These are phyloP conservation scores for Excalfactoria chinensis DNA, from an alignment of 2,113 vertebrate genomes.

Conservation along the genomic window DNA sequence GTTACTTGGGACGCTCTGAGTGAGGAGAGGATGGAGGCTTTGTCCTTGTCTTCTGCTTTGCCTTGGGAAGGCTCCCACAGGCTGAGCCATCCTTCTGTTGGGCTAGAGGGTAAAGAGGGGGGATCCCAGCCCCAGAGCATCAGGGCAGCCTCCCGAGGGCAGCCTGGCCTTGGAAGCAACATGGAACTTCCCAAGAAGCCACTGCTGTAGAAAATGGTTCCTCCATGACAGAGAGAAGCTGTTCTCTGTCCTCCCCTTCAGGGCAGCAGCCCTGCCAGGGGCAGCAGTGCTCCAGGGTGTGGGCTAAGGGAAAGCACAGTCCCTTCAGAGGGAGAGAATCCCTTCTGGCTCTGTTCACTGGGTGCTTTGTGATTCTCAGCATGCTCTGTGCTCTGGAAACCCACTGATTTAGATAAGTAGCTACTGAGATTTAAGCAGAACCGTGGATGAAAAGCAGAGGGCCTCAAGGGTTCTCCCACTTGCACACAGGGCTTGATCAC, in stretches of 20 bases:
- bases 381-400: not conserved
- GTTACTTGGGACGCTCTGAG: not conserved
- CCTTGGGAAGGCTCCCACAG: not conserved
- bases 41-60: not conserved
- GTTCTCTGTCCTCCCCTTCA: not conserved
- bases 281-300: not conserved
- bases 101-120: not conserved
- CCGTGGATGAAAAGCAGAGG: not conserved
- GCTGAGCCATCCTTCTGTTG: not conserved
- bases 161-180: not conserved
- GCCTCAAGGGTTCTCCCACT: not conserved
- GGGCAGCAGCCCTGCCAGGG: not conserved
- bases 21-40: not conserved
- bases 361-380: not conserved
- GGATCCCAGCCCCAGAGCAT: not conserved
- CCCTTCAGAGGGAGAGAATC: accelerated
- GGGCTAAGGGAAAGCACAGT: not conserved
- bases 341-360: not conserved
- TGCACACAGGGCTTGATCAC: accelerated
- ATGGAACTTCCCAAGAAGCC: not conserved
- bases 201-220: not conserved
- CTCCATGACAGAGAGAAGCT: not conserved
- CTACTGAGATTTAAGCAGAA: not conserved
- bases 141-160: not conserved
- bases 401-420: not conserved